These are phyloP conservation scores for Corydoras maculifer DNA, from an alignment of 2,113 vertebrate genomes.

Conservation along the genomic window DNA sequence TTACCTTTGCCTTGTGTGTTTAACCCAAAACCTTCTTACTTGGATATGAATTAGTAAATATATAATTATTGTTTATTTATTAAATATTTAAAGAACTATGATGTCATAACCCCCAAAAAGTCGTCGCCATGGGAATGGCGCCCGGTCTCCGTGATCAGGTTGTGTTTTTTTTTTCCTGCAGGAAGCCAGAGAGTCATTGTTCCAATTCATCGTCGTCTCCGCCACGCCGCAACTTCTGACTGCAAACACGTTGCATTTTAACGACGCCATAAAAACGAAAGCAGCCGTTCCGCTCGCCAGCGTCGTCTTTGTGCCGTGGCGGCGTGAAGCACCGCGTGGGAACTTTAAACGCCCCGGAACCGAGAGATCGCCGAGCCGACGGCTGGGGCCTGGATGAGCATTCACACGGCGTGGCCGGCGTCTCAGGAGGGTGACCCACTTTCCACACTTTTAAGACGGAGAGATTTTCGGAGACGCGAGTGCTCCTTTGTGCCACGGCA, in stretches of 20 bases:
- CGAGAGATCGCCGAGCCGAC: slow-evolving; percentile 32
- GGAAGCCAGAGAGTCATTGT: too few species aligned
- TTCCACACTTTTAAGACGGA: slow-evolving; percentile 17
- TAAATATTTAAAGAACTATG: too few species aligned
- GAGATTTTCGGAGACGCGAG: slow-evolving; percentile 19
- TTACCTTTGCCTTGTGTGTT: too few species aligned
- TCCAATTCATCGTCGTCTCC: neutral
- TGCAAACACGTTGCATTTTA: neutral
- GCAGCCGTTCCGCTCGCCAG: neutral
- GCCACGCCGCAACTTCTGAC: neutral
- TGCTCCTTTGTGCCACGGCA: slow-evolving; percentile 20
- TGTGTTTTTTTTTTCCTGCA: too few species aligned
- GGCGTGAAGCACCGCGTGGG: neutral
- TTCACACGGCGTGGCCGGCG: slow-evolving; percentile 36
- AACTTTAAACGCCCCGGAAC: slow-evolving; percentile 10
- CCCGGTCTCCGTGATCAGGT: too few species aligned
- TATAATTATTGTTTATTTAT: too few species aligned
- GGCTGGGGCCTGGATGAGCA: slow-evolving; percentile 25
- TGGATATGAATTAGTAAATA: too few species aligned
- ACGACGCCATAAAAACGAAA: slow-evolving; percentile 3
- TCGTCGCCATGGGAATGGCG: too few species aligned
- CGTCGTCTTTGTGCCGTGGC: slow-evolving; percentile 1
- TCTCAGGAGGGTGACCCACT: slow-evolving; percentile 29
- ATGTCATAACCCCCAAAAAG: too few species aligned
- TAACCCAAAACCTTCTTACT: too few species aligned